phyloP scores from a whole-genome alignment of 2,888 invertebrate species.

The Cosmia pyralina region DNA sequence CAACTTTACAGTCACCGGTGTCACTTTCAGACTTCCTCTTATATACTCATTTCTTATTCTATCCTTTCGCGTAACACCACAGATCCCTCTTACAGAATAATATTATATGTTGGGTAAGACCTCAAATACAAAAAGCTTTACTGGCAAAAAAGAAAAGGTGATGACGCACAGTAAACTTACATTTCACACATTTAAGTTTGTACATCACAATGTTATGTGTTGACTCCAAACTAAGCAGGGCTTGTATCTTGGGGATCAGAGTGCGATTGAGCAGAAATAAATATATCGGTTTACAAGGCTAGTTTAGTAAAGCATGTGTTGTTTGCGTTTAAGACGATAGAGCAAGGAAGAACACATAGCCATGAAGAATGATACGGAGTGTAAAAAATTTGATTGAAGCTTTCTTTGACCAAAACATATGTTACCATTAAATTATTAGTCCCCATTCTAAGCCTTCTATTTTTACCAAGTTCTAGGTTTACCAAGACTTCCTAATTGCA shows the following conservation, averaged over 20 bases:
- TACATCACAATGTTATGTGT: neutral
- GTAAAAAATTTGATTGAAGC: neutral
- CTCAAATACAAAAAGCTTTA: neutral
- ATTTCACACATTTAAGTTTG: too few species aligned
- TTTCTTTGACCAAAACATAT: neutral
- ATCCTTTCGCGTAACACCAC: too few species aligned
- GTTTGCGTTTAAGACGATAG: neutral
- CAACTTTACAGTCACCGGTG: too few species aligned
- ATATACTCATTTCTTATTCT: too few species aligned
- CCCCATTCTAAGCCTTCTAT: neutral
- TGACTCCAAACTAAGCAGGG: neutral
- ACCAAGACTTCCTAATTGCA: neutral
- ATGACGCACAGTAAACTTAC: neutral
- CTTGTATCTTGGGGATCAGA: too few species aligned
- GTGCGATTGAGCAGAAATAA: too few species aligned
- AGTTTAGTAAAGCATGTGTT: neutral
- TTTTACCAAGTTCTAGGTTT: neutral
- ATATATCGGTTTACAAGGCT: neutral
- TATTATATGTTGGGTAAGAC: slow-evolving; percentile 91
- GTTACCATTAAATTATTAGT: too few species aligned
- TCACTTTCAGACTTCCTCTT: too few species aligned
- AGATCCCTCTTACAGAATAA: too few species aligned
- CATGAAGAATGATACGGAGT: neutral
- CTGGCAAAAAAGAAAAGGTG: neutral
- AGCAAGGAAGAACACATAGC: neutral